These are phyloP conservation scores for Aphis gossypii DNA, from an alignment of 1,140 invertebrate genomes.

Conservation along the genomic window DNA sequence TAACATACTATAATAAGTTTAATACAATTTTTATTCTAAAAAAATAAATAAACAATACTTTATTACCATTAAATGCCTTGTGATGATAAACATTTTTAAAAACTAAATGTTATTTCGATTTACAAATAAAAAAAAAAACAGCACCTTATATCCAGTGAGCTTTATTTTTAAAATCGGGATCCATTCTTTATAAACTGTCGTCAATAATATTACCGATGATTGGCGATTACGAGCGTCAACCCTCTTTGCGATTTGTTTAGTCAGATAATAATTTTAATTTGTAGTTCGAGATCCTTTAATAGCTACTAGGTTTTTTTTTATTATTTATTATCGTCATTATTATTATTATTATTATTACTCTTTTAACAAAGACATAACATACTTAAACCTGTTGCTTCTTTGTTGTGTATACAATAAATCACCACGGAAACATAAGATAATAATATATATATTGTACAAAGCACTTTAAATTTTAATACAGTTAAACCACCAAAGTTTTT, in stretches of 20 bases:
- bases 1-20: too few species aligned
- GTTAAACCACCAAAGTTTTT: neutral
- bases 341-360: conserved; percentile 4
- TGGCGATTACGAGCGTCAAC: neutral
- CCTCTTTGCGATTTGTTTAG: conserved; percentile 7
- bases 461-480: conserved; percentile 19
- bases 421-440: neutral
- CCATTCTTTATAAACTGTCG: neutral
- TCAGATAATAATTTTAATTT: neutral
- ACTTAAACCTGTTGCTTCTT: conserved; percentile 28
- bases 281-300: neutral
- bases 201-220: neutral
- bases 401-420: neutral
- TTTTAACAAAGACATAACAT: conserved; percentile 14
- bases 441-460: neutral
- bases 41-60: neutral
- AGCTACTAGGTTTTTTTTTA: neutral
- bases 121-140: neutral
- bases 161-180: neutral
- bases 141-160: neutral
- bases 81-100: neutral
- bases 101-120: neutral
- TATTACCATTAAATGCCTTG: neutral
- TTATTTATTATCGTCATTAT: neutral
- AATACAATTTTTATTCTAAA: neutral